Evolutionary conservation across 1,140 invertebrate genomes (phyloP).

Genomic region (Chrysoperla carnea): DNA sequence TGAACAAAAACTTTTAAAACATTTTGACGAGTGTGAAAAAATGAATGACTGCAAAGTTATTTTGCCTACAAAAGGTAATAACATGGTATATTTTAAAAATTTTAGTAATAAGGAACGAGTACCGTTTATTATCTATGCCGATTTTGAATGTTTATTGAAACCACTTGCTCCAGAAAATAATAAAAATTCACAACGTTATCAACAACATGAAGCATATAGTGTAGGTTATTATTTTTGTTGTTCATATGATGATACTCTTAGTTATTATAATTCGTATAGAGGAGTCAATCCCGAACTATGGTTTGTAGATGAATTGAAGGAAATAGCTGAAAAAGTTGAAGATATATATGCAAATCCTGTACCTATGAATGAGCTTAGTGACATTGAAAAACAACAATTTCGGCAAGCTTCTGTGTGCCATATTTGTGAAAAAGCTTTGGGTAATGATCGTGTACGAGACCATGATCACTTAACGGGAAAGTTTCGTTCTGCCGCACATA

Average conservation of each 20-base stretch:
- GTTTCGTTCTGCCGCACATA: conserved; percentile 4
- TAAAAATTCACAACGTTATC: conserved; percentile 5
- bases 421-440: conserved; percentile 4
- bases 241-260: neutral
- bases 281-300: neutral
- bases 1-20: conserved; percentile 8
- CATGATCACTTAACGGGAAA: conserved; percentile 8
- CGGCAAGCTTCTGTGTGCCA: conserved; percentile 1
- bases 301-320: neutral
- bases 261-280: neutral
- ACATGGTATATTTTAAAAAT: conserved; percentile 15
- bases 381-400: conserved; percentile 1
- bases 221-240: conserved; percentile 2
- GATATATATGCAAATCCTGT: neutral
- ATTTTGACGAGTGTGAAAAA: conserved; percentile 5
- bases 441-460: conserved; percentile 2
- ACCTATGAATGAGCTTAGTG: too few species aligned
- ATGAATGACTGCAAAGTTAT: conserved; percentile 1
- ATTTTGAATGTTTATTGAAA: conserved; percentile 17
- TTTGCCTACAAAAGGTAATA: conserved; percentile 7
- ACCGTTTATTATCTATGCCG: conserved; percentile 18
- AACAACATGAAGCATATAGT: conserved; percentile 1
- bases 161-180: conserved; percentile 5
- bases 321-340: too few species aligned
- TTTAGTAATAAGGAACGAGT: conserved; percentile 12